Percentiles rank a stretch among this genome's conserved stretches.
Evolutionary conservation across 2,888 invertebrate species (phyloP).

Genomic region (Serrognathus titanus): DNA sequence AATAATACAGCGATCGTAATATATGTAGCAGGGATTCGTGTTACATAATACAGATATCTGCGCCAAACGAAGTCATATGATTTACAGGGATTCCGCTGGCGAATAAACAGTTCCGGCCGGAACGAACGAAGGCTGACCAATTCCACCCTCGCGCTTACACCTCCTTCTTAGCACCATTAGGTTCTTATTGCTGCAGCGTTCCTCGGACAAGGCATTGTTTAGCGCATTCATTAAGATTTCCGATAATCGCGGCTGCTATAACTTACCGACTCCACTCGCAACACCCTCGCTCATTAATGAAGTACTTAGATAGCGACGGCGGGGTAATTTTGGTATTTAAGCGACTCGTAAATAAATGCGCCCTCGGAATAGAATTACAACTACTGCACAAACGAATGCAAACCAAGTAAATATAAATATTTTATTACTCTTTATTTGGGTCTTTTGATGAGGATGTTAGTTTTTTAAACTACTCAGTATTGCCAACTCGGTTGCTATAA

Average conservation of each 20-base stretch:
- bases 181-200: neutral
- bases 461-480: too few species aligned
- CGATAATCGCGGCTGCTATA: constrained; percentile 6
- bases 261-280: constrained; percentile 2
- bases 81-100: constrained; percentile 28
- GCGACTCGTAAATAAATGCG: constrained; percentile 39
- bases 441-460: too few species aligned
- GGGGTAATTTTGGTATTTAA: constrained; percentile 41
- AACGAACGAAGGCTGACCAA: neutral
- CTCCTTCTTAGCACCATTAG: neutral
- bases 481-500: too few species aligned
- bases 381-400: too few species aligned
- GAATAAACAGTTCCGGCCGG: constrained; percentile 35
- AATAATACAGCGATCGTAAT: too few species aligned
- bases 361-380: constrained; percentile 31
- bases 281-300: constrained; percentile 40
- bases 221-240: constrained; percentile 1
- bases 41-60: too few species aligned
- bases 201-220: neutral
- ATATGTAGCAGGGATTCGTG: too few species aligned
- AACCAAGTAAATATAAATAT: too few species aligned
- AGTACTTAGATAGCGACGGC: constrained; percentile 41
- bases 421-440: too few species aligned
- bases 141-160: constrained; percentile 5
- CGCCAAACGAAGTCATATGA: constrained; percentile 28